A percentile compares a stretch with the other conserved stretches of the same genome.
phyloP scores from a whole-genome alignment of 2,797 vertebrate genomes.

The Columba guinea region DNA sequence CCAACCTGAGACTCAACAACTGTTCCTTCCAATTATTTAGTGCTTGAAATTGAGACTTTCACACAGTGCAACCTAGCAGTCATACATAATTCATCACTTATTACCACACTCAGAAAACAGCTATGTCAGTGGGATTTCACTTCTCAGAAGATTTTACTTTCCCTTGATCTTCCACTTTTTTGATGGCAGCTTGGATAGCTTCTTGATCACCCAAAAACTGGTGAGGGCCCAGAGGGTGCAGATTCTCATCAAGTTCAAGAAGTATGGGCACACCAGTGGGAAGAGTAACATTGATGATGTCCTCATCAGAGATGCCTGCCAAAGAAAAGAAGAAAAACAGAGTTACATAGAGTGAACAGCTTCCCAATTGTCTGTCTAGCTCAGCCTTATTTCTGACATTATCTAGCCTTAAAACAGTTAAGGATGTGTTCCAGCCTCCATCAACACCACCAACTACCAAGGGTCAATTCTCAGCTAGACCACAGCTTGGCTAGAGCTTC shows the following conservation, averaged over 20 bases:
- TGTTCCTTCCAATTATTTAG: not conserved
- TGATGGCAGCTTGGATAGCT: slow-evolving; percentile 94
- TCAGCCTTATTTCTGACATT: not conserved
- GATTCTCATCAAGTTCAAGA: slow-evolving; percentile 91
- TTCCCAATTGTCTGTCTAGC: rapidly evolving
- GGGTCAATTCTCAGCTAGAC: not conserved
- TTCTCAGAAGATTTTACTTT: slow-evolving; percentile 81
- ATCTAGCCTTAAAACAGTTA: not conserved
- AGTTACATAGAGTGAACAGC: not conserved
- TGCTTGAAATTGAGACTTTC: slow-evolving; percentile 32
- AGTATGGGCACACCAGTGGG: slow-evolving; percentile 94
- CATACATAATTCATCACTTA: not conserved
- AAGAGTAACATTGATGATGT: slow-evolving; percentile 89
- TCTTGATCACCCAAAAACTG: slow-evolving; percentile 91
- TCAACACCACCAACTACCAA: not conserved
- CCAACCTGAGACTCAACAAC: not conserved
- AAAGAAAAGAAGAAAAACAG: not conserved
- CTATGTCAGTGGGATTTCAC: slow-evolving; percentile 24
- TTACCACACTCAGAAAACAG: not conserved
- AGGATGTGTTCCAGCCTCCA: not conserved
- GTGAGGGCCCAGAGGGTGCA: slow-evolving; percentile 85
- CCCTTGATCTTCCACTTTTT: slow-evolving; percentile 97
- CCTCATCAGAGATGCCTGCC: slow-evolving; percentile 89
- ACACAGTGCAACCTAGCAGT: slow-evolving; percentile 35
- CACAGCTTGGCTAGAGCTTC: not conserved